Conservation (phyloP, 2,113 vertebrate genomes). For the Hipposideros armiger region DNA sequence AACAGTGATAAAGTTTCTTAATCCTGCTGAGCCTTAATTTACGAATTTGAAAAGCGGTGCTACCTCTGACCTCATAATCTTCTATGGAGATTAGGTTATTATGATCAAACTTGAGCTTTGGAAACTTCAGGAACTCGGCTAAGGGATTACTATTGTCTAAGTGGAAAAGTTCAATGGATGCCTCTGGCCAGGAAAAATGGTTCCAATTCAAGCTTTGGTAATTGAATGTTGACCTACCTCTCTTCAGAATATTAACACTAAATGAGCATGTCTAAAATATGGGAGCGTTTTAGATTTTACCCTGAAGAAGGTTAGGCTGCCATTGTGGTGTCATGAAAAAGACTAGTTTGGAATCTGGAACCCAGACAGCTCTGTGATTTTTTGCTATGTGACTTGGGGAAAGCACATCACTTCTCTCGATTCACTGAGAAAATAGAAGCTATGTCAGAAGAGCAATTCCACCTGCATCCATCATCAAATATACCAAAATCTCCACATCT, state of each 20-base stretch:
- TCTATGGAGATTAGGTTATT: conserved; percentile 27
- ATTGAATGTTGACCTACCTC: not conserved
- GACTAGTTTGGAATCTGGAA: not conserved
- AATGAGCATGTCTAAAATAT: not conserved
- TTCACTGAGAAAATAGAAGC: conserved; percentile 60
- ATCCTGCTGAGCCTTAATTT: not conserved
- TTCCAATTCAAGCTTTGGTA: not conserved
- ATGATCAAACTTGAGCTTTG: not conserved
- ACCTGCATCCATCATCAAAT: conserved; percentile 1
- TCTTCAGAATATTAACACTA: not conserved
- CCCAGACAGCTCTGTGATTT: conserved; percentile 45
- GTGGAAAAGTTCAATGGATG: not conserved
- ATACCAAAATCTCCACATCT: not conserved
- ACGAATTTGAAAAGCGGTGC: not conserved
- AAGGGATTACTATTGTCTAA: not conserved
- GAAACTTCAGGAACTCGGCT: not conserved
- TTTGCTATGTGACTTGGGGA: not conserved
- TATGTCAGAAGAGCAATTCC: conserved; percentile 21
- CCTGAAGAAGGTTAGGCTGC: not conserved
- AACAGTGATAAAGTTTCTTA: not conserved
- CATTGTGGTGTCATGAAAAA: not conserved
- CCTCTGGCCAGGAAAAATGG: not conserved
- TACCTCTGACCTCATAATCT: not conserved
- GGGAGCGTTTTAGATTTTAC: not conserved
- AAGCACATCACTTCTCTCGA: conserved; percentile 58